Evolutionary conservation across 1,140 invertebrate genomes (phyloP), one percentile per base, ranked within the genome.

Genomic region (Nymphalis io): DNA sequence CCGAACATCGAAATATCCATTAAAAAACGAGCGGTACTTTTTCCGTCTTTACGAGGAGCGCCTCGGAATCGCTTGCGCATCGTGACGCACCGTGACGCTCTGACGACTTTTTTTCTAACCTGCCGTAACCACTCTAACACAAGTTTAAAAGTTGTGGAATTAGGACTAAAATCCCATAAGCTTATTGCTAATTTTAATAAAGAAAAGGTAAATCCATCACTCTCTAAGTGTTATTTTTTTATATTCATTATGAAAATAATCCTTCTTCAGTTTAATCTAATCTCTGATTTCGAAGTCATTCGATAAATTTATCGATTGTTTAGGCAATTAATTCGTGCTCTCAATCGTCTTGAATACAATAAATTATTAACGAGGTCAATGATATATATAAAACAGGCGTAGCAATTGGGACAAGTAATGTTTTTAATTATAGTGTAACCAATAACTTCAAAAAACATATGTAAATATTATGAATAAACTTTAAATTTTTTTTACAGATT

Each of bases 281-380:
- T 55, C 51, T 55, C 27, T 27, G 20, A 55, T 55, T 55, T 55
- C 51, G 0, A 55, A 11, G 51, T 55, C 20, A 55, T 55, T n/a
- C n/a, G n/a, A 16, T 42, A 27, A 61, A 61, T 42, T 33, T 51
- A 63, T 63, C 33, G 46, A 39, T 63, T 51, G 46, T 63, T 63
- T 51, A 38, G 16, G 46, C 60, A 63, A 63, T 63, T 38, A 63
- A 23, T 51, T 21, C 46, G 6, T 63, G 60, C 60, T 46, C 60
- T 63, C 60, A 63, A 51, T 51, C 12, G 27, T 63, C 27, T 13
- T 53, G 13, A 21, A 27, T 55, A 55, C 21, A 15, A 27, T 55
- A 11, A 51, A 48, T 51, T 51, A 51, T 63, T 63, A 10, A 33
- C 60, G 33, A 63, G 60, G 46, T 63, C 60, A 53, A 16, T 15